Conservation (phyloP, 1,140 invertebrate species). For the Drosophila neocordata region DNA sequence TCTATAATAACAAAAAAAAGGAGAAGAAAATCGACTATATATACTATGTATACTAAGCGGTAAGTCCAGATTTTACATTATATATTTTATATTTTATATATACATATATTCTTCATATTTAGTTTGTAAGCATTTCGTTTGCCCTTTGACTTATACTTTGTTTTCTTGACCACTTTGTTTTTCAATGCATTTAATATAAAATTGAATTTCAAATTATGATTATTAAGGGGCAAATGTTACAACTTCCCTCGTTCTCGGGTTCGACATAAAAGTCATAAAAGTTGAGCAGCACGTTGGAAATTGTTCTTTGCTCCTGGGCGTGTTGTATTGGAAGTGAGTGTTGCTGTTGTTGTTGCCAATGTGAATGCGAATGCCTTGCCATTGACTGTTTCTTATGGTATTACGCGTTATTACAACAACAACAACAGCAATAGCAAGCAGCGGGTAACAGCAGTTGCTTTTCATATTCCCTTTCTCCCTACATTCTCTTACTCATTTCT, state of each 20-base stretch:
- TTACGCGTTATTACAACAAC: constrained; percentile 73
- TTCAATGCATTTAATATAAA: too few relatives aligned
- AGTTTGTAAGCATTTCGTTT: not conserved
- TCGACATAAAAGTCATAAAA: constrained; percentile 62
- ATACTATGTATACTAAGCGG: too few relatives aligned
- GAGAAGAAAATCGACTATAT: too few relatives aligned
- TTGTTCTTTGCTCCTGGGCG: constrained; percentile 56
- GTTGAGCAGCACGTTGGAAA: constrained; percentile 57
- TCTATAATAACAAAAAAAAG: too few relatives aligned
- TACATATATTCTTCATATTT: too few relatives aligned
- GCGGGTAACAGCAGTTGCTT: constrained; percentile 63
- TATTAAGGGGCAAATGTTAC: constrained; percentile 1
- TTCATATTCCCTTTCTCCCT: not conserved
- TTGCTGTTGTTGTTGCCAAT: not conserved
- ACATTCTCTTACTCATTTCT: too few relatives aligned
- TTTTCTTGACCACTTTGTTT: not conserved
- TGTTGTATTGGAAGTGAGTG: constrained; percentile 53
- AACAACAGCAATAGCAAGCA: constrained; percentile 26
- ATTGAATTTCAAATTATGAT: not conserved
- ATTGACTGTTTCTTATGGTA: constrained; percentile 45
- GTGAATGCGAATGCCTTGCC: constrained; percentile 26
- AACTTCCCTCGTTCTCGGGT: constrained; percentile 32
- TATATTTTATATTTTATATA: too few relatives aligned
- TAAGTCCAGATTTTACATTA: too few relatives aligned
- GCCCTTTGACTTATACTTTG: not conserved